Conservation (phyloP, 1,140 invertebrate genomes). For the Achatina immaculata region DNA sequence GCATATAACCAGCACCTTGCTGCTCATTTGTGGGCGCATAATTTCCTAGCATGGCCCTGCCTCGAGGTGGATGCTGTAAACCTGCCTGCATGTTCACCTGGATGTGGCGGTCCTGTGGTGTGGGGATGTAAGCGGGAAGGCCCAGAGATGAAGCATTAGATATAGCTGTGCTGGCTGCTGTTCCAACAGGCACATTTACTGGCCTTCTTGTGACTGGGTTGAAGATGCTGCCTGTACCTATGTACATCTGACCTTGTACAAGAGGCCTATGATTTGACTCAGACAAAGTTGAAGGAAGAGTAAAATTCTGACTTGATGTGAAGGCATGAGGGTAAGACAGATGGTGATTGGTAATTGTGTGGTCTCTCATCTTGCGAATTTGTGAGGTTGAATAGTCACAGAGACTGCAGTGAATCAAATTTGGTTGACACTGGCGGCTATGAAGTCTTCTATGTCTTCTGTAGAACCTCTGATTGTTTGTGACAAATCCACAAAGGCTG, state of each 20-base stretch:
- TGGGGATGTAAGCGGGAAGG: conserved; percentile 27
- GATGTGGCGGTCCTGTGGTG: conserved; percentile 3
- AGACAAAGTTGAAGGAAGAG: neutral
- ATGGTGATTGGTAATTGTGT: conserved; percentile 33
- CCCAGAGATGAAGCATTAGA: conserved; percentile 5
- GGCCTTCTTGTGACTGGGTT: conserved; percentile 19
- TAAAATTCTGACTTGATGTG: conserved; percentile 11
- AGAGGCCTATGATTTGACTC: conserved; percentile 11
- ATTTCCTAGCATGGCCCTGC: conserved; percentile 31
- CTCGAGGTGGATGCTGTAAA: conserved; percentile 29
- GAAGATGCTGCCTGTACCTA: conserved; percentile 23
- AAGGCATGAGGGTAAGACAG: conserved; percentile 28
- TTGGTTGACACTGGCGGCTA: conserved; percentile 31
- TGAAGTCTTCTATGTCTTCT: conserved; percentile 28
- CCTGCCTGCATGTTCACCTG: conserved; percentile 19
- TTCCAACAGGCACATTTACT: conserved; percentile 13
- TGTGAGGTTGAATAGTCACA: conserved; percentile 36
- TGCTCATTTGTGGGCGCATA: conserved; percentile 16
- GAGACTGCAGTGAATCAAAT: conserved; percentile 29
- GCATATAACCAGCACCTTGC: conserved; percentile 49
- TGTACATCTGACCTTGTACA: conserved; percentile 20
- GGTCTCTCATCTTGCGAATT: conserved; percentile 37
- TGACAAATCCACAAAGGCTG: conserved; percentile 35
- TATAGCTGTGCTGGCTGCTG: neutral
- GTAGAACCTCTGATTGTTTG: conserved; percentile 29